phyloP scores from a whole-genome alignment of 2,113 vertebrate genomes.

The Colossoma macropomum region DNA sequence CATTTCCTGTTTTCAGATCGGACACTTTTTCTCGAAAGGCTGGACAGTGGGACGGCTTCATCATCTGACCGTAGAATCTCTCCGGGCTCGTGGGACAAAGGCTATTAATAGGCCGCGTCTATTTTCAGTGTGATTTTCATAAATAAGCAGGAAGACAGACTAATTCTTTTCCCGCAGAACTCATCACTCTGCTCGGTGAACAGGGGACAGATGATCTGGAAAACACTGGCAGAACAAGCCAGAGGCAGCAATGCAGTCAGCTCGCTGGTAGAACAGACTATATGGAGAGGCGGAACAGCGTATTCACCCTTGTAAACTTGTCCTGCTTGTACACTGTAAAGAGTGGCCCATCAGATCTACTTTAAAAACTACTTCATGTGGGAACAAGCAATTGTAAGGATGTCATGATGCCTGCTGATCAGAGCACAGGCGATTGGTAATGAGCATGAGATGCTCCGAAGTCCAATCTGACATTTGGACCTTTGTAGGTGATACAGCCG shows the following conservation, averaged over 20 bases:
- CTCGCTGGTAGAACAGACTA: not conserved
- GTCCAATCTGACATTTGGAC: no score
- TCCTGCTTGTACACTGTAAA: no score
- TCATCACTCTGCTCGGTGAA: not conserved
- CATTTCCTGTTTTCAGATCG: slow-evolving; percentile 75
- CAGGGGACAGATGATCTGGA: not conserved
- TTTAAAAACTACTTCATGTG: no score
- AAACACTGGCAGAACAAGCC: not conserved
- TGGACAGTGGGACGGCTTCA: slow-evolving; percentile 55
- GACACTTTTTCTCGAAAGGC: slow-evolving; percentile 39
- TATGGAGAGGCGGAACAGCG: no score
- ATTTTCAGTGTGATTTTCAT: slow-evolving; percentile 45
- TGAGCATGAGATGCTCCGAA: no score
- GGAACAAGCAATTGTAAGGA: no score
- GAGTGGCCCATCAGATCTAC: no score
- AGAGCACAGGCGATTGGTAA: no score
- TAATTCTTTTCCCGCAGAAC: not conserved
- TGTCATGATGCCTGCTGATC: no score
- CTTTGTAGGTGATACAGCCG: no score
- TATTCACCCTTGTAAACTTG: no score
- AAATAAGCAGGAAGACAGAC: slow-evolving; percentile 25
- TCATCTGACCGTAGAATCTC: slow-evolving; percentile 37
- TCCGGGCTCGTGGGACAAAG: not conserved
- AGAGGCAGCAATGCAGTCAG: no score
- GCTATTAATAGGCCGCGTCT: slow-evolving; percentile 46